Conservation (phyloP, 2,888 invertebrate species). For the Automeris io region DNA sequence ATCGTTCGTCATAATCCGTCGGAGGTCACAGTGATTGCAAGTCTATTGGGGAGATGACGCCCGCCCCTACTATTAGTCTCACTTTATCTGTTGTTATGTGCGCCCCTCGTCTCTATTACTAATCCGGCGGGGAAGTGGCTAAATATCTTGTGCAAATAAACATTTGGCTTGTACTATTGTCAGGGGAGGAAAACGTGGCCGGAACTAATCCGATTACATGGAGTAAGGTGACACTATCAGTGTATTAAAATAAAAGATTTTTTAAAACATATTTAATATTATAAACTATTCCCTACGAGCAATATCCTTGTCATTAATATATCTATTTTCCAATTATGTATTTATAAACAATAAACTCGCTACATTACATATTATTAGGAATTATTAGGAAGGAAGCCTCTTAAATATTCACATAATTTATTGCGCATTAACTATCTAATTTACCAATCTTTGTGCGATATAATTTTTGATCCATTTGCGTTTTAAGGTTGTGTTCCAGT, state of each 20-base stretch:
- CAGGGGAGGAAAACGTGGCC: slow-evolving; percentile 53
- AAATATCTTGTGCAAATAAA: slow-evolving; percentile 77
- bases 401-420: too few relatives aligned
- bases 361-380: too few relatives aligned
- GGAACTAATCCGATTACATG: slow-evolving; percentile 67
- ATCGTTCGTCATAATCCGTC: slow-evolving; percentile 45
- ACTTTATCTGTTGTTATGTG: slow-evolving; percentile 51
- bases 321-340: too few relatives aligned
- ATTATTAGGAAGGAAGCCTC: too few relatives aligned
- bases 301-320: too few relatives aligned
- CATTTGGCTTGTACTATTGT: slow-evolving; percentile 66
- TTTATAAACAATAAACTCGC: too few relatives aligned
- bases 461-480: too few relatives aligned
- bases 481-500: too few relatives aligned
- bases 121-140: slow-evolving; percentile 74
- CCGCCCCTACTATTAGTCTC: slow-evolving; percentile 69
- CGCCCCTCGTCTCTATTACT: slow-evolving; percentile 60
- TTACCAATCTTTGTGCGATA: too few relatives aligned
- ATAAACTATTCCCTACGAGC: too few relatives aligned
- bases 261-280: too few relatives aligned
- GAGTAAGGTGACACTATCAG: slow-evolving; percentile 52
- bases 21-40: slow-evolving; percentile 60
- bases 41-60: slow-evolving; percentile 35
- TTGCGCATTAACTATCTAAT: too few relatives aligned
- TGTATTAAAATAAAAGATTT: neutral